Conservation (phyloP, 2,888 invertebrate species). For the Drosophila incognita region DNA sequence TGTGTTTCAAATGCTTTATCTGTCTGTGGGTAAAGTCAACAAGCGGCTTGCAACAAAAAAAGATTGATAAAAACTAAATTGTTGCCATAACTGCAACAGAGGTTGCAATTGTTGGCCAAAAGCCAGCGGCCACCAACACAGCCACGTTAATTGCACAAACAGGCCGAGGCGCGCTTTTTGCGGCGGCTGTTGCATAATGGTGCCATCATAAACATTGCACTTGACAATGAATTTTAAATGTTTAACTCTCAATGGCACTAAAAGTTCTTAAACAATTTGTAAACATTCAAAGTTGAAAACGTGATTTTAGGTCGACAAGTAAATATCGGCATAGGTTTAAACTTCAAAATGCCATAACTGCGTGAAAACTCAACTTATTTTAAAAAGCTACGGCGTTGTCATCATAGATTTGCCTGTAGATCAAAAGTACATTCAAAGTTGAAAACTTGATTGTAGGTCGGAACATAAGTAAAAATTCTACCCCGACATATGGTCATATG, state of each 20-base stretch:
- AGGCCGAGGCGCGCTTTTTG: slow-evolving; percentile 3
- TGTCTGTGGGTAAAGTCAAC: slow-evolving; percentile 24
- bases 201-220: slow-evolving; percentile 33
- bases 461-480: no score
- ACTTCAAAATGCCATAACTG: no score
- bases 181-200: slow-evolving; percentile 2
- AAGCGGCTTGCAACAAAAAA: slow-evolving; percentile 17
- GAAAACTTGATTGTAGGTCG: no score
- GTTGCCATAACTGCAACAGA: slow-evolving; percentile 48
- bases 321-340: no score
- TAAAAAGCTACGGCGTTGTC: no score
- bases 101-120: slow-evolving; percentile 57
- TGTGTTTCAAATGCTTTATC: slow-evolving; percentile 33
- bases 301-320: no score
- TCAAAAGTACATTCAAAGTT: no score
- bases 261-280: slow-evolving; percentile 9
- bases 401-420: no score
- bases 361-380: no score
- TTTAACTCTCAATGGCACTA: slow-evolving; percentile 25
- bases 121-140: slow-evolving; percentile 45
- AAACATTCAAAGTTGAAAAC: no score
- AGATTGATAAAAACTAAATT: slow-evolving; percentile 32
- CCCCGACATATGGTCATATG: no score
- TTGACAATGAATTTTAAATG: slow-evolving; percentile 48
- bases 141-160: slow-evolving; percentile 67